These are phyloP conservation scores for Illadopsis cleaveri DNA, from an alignment of 2,113 vertebrate genomes.

Conservation along the genomic window DNA sequence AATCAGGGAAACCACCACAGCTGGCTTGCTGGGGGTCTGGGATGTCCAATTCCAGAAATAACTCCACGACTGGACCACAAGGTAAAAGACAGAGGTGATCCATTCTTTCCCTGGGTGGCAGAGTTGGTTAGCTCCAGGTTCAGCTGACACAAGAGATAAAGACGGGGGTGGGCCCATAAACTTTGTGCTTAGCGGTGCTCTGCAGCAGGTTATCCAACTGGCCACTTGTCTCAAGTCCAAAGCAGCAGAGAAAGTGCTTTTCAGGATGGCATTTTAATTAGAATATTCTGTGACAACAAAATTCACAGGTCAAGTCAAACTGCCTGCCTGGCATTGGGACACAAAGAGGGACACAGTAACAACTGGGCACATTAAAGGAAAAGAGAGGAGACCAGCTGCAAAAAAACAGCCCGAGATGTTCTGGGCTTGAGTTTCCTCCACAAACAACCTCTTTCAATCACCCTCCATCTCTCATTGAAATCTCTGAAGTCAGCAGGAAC, in stretches of 20 bases:
- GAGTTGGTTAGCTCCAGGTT: neutral
- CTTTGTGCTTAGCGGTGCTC: neutral
- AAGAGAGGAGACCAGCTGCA: neutral
- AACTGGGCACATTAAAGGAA: fast-evolving
- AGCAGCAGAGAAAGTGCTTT: neutral
- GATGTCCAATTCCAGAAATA: neutral
- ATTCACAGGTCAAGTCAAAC: neutral
- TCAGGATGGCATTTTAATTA: neutral
- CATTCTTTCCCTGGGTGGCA: neutral
- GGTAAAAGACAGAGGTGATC: neutral
- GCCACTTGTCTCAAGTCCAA: neutral
- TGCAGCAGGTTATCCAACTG: neutral
- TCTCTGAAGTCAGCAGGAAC: slow-evolving; percentile 44
- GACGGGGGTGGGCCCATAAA: neutral
- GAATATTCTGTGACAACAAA: neutral
- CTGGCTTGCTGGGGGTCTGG: neutral
- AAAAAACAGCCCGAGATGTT: neutral
- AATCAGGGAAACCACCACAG: neutral
- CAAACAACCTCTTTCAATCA: neutral
- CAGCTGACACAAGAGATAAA: neutral
- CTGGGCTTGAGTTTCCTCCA: neutral
- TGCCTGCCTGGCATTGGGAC: fast-evolving
- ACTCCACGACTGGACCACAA: neutral
- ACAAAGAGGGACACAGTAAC: neutral
- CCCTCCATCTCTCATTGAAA: slow-evolving; percentile 53